These are phyloP conservation scores for Uloborus plumipes DNA, from an alignment of 2,888 invertebrate genomes.

Conservation along the genomic window DNA sequence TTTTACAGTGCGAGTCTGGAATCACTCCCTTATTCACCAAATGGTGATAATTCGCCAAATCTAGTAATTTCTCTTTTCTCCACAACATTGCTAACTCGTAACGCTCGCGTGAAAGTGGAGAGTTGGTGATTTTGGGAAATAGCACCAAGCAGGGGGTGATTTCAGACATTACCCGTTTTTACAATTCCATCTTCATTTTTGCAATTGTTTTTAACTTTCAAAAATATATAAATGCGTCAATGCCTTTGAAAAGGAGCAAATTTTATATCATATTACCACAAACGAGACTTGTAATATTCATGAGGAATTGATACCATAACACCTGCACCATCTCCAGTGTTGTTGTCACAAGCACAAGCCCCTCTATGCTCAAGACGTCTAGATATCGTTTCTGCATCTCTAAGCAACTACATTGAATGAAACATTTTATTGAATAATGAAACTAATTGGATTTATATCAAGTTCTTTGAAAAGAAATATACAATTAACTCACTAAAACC, in stretches of 20 bases:
- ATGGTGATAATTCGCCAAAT: no score
- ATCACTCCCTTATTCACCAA: no score
- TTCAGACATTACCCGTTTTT: no score
- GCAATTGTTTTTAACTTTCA: background rate
- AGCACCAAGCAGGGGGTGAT: no score
- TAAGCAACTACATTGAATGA: constrained; percentile 80
- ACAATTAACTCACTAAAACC: background rate
- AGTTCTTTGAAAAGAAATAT: background rate
- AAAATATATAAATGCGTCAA: background rate
- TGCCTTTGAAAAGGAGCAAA: no score
- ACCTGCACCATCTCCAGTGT: constrained; percentile 99
- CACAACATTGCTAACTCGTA: no score
- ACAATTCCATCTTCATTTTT: no score
- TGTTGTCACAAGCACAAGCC: constrained; percentile 98
- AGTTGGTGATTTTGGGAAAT: no score
- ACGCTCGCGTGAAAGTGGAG: no score
- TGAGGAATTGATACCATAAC: constrained; percentile 97
- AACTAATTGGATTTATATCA: background rate
- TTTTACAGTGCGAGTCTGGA: no score
- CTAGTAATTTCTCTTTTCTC: no score
- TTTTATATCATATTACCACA: constrained; percentile 77
- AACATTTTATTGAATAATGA: background rate
- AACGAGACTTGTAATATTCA: constrained; percentile 86
- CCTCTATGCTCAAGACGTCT: constrained; percentile 99
- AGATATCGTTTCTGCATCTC: constrained; percentile 94